Evolutionary conservation across 2,797 vertebrate genomes (phyloP), one percentile per base, ranked within the genome.

Genomic region (Ceryle rudis): DNA sequence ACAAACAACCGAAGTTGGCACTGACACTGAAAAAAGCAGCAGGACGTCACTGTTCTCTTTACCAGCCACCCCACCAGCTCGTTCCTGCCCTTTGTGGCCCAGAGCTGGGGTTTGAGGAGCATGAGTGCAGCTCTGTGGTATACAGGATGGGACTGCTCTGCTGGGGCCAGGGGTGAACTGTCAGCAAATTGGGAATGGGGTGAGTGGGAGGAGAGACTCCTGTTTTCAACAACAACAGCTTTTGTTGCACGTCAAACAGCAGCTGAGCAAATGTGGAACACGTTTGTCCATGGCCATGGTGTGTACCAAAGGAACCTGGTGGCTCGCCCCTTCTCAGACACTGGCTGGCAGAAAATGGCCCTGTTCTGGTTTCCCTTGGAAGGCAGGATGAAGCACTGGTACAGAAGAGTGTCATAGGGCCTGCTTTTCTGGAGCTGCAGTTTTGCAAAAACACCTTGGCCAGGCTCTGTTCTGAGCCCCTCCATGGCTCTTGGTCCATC

Each of bases 331-430:
- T 70, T 35, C 66, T 75, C 37, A 22, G 46, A 29, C 17, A 18
- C 17, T 18, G n/a, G 4, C 49, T 62, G 42, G 11, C 80, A 90
- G 46, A 65, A 73, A 74, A 37, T 2, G 3, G 6, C 29, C 35
- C 55, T 35, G 17, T 16, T 64, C 52, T 15, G n/a, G 35, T 51
- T 22, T 29, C 25, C 39, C 31, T 10, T n/a, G 70, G 19, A 61
- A 65, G 31, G 17, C 74, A 86, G 37, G 17, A 23, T 66, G n/a
- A 82, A 69, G 18, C n/a, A 26, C 12, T 28, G 47, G 7, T 51
- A 37, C 60, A 35, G 47, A 54, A 55, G 3, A 74, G 18, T 11
- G 18, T 28, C 5, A 0, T 0, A 69, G 42, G 47, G 15, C 15
- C 52, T 51, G 26, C 42, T 87, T 35, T 64, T 44, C 28, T 55